Evolutionary conservation across 2,888 invertebrate species (phyloP), one percentile per base, ranked within the genome.

Genomic region (Neoascia interrupta): DNA sequence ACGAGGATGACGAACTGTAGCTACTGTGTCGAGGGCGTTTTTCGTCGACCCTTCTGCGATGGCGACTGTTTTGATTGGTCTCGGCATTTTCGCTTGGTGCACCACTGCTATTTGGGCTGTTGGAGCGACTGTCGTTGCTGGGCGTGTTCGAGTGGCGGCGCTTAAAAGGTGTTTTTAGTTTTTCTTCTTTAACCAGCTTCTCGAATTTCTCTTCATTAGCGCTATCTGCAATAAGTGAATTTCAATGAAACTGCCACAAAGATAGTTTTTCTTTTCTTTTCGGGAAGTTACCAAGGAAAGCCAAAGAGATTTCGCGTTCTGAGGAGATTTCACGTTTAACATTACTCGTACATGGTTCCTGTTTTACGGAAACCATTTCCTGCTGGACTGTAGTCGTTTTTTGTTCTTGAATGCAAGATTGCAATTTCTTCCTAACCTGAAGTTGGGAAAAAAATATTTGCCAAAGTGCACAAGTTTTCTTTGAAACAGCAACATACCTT

Each of bases 111-210:
- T 85, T 85, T 0, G 87, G 86, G 60, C 87, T 88, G 63, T 84
- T 85, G 0, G 87, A 85, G 5, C 86, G 86, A 64, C 86, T 87
- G 3, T 84, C 84, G 11, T 76, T 82, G 56, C 86, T 85, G 0
- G 86, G 85, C 5, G 87, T 85, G 23, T 84, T 83, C 0, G 88
- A 88, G 36, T 88, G 85, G 5, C 89, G 86, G 3, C 89, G 83
- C 66, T 89, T 89, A 45, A 87, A 88, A 0, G 89, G 87, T 1
- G 88, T 88, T 81, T 87, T 88, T 1, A 89, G 58, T 82, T 89
- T 89, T 1, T 88, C 87, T 10, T 88, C 86, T 63, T 86, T 87
- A 0, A 88, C 80, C 0, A 89, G 81, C 23, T 86, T 85, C 19
- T 87, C 86, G 56, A 86, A 89, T 79, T 89, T 89, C 13, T 85